Percentiles rank a stretch among this genome's conserved stretches.
Conservation (phyloP, 1,140 invertebrate species). For the Scaptomyza graminum region DNA sequence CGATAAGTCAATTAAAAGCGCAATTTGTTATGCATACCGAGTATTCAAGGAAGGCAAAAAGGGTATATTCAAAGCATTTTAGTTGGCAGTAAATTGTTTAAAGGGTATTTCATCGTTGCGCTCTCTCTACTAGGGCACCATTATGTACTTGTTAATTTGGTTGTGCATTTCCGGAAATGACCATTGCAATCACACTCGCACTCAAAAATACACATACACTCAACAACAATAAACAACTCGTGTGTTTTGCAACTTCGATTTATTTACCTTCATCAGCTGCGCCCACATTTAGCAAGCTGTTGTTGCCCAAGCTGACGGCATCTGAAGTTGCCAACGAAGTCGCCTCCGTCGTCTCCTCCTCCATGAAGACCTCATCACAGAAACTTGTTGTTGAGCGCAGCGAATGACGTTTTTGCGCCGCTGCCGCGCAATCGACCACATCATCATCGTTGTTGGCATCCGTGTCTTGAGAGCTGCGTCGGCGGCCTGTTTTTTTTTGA, state of each 20-base stretch:
- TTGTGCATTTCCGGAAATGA: conserved; percentile 24
- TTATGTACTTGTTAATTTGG: not conserved
- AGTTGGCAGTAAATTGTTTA: not conserved
- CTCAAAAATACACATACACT: conserved; percentile 2
- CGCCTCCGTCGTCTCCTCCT: conserved; percentile 38
- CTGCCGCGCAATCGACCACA: conserved; percentile 42
- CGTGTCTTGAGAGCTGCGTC: conserved; percentile 65
- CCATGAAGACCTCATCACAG: conserved; percentile 79
- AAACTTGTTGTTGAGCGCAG: conserved; percentile 81
- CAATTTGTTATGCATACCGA: conserved; percentile 19
- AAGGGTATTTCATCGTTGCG: not conserved
- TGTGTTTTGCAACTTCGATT: conserved; percentile 20
- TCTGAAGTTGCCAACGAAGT: conserved; percentile 19
- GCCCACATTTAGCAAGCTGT: conserved; percentile 54
- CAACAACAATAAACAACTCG: not conserved
- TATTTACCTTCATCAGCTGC: conserved; percentile 68
- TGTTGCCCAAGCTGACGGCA: conserved; percentile 54
- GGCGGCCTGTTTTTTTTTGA: conserved; percentile 51
- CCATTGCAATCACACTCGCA: conserved; percentile 8
- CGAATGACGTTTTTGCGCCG: conserved; percentile 72
- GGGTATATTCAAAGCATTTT: no score
- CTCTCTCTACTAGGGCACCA: not conserved
- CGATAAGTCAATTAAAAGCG: conserved; percentile 30
- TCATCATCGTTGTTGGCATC: conserved; percentile 56
- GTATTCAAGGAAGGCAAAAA: not conserved